Evolutionary conservation across 2,888 invertebrate genomes (phyloP).

Genomic region (Leucophenga montana): DNA sequence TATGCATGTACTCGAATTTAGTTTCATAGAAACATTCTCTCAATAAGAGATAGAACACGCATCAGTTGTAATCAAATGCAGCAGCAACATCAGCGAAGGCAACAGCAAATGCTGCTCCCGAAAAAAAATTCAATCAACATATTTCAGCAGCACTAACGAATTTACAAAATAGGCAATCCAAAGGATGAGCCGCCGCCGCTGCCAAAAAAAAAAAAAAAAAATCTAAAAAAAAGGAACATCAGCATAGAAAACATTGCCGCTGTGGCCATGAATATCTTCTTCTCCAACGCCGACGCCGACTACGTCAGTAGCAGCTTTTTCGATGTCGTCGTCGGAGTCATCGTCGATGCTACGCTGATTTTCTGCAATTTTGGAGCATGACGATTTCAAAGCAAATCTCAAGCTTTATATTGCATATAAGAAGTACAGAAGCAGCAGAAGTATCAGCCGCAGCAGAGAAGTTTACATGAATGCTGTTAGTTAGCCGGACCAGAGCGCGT

Average conservation of each 20-base stretch:
- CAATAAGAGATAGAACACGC: slow-evolving; percentile 5
- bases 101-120: slow-evolving; percentile 61
- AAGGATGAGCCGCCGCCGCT: slow-evolving; percentile 58
- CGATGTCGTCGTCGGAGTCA: slow-evolving; percentile 19
- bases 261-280: neutral
- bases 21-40: neutral
- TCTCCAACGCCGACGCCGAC: neutral
- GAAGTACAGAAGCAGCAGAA: slow-evolving; percentile 35
- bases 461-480: slow-evolving; percentile 14
- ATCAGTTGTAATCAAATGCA: slow-evolving; percentile 25
- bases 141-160: slow-evolving; percentile 69
- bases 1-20: neutral
- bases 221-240: neutral
- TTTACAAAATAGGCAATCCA: slow-evolving; percentile 68
- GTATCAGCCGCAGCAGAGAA: neutral
- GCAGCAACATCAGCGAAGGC: slow-evolving; percentile 48
- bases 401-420: slow-evolving; percentile 12
- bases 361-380: slow-evolving; percentile 58
- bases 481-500: slow-evolving; percentile 31
- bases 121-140: slow-evolving; percentile 68
- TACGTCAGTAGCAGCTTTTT: neutral
- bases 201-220: slow-evolving; percentile 21
- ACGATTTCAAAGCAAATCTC: slow-evolving; percentile 51
- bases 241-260: slow-evolving; percentile 21
- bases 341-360: slow-evolving; percentile 51